Conservation (phyloP, 2,888 invertebrate genomes). For the Parnassius smintheus region DNA sequence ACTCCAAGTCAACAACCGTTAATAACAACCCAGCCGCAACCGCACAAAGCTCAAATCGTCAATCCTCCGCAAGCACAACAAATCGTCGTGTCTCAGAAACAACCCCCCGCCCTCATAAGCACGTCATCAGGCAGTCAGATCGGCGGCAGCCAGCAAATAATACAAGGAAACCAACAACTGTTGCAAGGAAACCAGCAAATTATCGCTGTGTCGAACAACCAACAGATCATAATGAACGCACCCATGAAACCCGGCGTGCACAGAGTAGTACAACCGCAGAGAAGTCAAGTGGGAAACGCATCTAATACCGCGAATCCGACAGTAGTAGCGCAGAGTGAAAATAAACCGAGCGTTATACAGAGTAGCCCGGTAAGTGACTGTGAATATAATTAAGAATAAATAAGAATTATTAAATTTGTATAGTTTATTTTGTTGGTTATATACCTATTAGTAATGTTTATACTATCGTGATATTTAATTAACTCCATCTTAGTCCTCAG, state of each 20-base stretch:
- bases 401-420: no score
- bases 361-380: slow-evolving; percentile 45
- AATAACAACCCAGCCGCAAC: slow-evolving; percentile 73
- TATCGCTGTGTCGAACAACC: slow-evolving; percentile 66
- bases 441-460: no score
- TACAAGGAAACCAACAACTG: slow-evolving; percentile 49
- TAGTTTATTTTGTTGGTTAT: no score
- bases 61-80: slow-evolving; percentile 63
- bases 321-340: slow-evolving; percentile 42
- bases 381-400: no score
- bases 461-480: no score
- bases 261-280: slow-evolving; percentile 57
- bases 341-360: slow-evolving; percentile 57
- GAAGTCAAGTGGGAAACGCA: slow-evolving; percentile 50
- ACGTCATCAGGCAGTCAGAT: slow-evolving; percentile 55
- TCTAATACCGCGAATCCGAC: slow-evolving; percentile 40
- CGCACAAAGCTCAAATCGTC: slow-evolving; percentile 78
- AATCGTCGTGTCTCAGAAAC: slow-evolving; percentile 68
- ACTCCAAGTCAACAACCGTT: slow-evolving; percentile 74
- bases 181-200: slow-evolving; percentile 63
- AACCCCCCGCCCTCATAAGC: slow-evolving; percentile 63
- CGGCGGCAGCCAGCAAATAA: slow-evolving; percentile 41
- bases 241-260: slow-evolving; percentile 60
- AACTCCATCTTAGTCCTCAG: no score
- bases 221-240: slow-evolving; percentile 67